Conservation (phyloP, 2,113 vertebrate species). For the Ahaetulla prasina region DNA sequence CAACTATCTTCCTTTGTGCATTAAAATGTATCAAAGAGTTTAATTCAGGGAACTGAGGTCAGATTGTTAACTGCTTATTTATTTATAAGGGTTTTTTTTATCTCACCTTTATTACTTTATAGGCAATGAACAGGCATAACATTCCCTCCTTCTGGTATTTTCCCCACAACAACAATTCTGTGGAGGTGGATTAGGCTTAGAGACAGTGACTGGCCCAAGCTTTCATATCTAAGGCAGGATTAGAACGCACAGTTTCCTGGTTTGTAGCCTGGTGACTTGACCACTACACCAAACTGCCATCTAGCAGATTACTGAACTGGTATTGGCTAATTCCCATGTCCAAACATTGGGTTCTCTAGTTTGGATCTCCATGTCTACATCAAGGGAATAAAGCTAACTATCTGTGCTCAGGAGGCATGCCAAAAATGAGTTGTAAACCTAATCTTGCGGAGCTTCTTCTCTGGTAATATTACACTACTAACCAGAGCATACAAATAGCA, state of each 20-base stretch:
- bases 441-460: too few species aligned
- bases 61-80: neutral
- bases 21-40: neutral
- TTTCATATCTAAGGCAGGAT: neutral
- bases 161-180: neutral
- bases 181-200: neutral
- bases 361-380: neutral
- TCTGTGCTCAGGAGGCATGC: neutral
- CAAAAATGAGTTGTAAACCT: too few species aligned
- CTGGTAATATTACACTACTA: too few species aligned
- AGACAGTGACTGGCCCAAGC: neutral
- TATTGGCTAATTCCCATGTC: neutral
- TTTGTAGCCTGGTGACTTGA: neutral
- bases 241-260: neutral
- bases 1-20: neutral
- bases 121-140: neutral
- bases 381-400: neutral
- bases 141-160: neutral
- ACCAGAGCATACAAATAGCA: too few species aligned
- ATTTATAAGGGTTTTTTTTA: neutral
- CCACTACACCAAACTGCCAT: neutral
- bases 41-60: neutral
- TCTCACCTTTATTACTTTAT: neutral
- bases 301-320: neutral
- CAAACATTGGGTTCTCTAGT: neutral